Conservation (phyloP, 1,140 invertebrate species). For the Drosophila guanche region DNA sequence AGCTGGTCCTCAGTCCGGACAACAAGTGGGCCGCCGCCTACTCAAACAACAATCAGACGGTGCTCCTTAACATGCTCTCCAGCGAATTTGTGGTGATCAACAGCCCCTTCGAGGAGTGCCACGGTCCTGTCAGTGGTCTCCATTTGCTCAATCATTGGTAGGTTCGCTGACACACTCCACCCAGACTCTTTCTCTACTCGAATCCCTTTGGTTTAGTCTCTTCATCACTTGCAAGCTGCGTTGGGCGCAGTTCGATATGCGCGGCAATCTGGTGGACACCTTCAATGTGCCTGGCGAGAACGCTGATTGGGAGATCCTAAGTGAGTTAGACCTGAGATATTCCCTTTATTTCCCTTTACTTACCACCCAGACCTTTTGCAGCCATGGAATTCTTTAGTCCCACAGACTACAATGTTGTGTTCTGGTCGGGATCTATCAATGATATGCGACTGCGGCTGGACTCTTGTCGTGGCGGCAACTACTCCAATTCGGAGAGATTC, state of each 20-base stretch:
- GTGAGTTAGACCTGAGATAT: constrained; percentile 83
- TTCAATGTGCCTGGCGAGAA: constrained; percentile 86
- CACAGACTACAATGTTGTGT: constrained; percentile 89
- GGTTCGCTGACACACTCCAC: neutral
- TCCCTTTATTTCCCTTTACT: neutral
- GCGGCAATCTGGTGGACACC: constrained; percentile 88
- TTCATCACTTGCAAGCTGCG: constrained; percentile 85
- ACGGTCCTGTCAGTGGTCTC: constrained; percentile 86
- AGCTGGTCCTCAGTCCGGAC: constrained; percentile 95
- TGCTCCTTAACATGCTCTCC: constrained; percentile 94
- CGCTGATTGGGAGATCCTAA: constrained; percentile 88
- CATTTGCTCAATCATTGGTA: constrained; percentile 91
- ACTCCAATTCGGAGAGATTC: constrained; percentile 88
- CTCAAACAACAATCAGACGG: constrained; percentile 97
- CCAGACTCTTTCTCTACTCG: neutral
- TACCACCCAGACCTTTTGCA: constrained; percentile 59
- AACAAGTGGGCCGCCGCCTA: constrained; percentile 98
- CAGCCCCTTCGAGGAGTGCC: constrained; percentile 89
- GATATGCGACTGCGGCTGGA: constrained; percentile 88
- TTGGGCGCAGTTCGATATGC: constrained; percentile 90
- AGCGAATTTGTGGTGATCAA: constrained; percentile 94
- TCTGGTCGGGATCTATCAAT: constrained; percentile 92
- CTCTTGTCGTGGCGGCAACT: constrained; percentile 85
- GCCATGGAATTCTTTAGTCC: constrained; percentile 89
- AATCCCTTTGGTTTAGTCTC: constrained; percentile 63